phyloP scores from a whole-genome alignment of 2,888 invertebrate genomes.

The Polyommatus icarus region DNA sequence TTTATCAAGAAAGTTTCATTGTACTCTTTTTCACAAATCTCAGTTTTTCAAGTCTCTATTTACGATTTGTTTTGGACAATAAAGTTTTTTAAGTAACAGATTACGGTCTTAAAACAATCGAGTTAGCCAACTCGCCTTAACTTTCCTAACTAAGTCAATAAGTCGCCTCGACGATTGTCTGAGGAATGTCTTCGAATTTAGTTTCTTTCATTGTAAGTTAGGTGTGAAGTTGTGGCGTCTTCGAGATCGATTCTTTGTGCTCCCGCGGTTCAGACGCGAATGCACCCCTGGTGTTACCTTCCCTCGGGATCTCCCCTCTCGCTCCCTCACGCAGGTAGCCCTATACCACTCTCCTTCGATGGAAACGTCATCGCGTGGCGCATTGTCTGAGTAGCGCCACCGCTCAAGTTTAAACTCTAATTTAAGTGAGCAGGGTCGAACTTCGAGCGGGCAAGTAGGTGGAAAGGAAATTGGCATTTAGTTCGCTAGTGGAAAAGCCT shows the following conservation, averaged over 20 bases:
- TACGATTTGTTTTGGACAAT: not conserved
- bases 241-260: constrained; percentile 74
- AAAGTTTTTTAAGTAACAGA: not conserved
- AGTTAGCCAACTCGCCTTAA: not conserved
- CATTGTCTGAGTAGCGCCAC: constrained; percentile 62
- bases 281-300: constrained; percentile 68
- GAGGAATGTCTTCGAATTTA: not conserved
- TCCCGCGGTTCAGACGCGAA: constrained; percentile 60
- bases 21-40: too few relatives aligned
- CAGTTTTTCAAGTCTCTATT: not conserved
- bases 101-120: not conserved
- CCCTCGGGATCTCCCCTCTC: constrained; percentile 55
- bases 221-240: constrained; percentile 53
- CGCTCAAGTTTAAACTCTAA: constrained; percentile 48
- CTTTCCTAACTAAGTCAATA: constrained; percentile 14
- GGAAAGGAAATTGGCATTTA: constrained; percentile 78
- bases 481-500: constrained; percentile 74
- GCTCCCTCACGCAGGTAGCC: constrained; percentile 47
- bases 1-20: too few relatives aligned
- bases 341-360: constrained; percentile 54
- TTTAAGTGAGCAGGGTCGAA: constrained; percentile 46
- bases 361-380: constrained; percentile 79
- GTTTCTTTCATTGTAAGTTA: constrained; percentile 23
- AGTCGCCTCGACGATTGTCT: not conserved
- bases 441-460: constrained; percentile 48